Percentiles rank a stretch among this genome's conserved stretches.
Evolutionary conservation across 2,113 vertebrate species (phyloP).

Genomic region (Burhinus bistriatus): DNA sequence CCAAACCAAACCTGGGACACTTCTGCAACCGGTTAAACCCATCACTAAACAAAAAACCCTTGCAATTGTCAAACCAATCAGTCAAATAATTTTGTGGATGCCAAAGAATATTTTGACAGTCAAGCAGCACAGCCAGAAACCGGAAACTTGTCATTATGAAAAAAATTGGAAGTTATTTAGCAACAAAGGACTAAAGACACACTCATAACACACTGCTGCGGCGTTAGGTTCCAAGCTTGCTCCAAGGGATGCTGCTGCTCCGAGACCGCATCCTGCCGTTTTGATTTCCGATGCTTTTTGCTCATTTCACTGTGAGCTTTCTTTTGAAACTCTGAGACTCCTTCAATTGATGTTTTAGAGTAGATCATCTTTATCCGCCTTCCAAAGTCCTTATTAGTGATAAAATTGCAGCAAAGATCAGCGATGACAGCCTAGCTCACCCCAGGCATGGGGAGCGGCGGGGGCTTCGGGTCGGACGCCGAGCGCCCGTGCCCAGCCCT

Average conservation of each 20-base stretch:
- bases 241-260: constrained; percentile 51
- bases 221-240: constrained; percentile 64
- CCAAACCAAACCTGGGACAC: constrained; percentile 70
- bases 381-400: constrained; percentile 47
- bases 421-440: neutral
- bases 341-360: constrained; percentile 27
- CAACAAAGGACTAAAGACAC: constrained; percentile 56
- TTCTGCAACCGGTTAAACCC: constrained; percentile 75
- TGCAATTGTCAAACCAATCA: constrained; percentile 73
- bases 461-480: neutral
- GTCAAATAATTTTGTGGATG: constrained; percentile 77
- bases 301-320: constrained; percentile 69
- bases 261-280: constrained; percentile 35
- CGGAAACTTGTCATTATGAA: constrained; percentile 61
- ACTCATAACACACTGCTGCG: constrained; percentile 52
- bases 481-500: neutral
- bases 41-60: constrained; percentile 67
- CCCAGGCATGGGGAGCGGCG: neutral
- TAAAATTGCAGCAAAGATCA: constrained; percentile 3
- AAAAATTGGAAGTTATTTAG: constrained; percentile 63
- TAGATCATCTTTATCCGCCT: constrained; percentile 53
- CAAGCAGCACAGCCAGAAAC: constrained; percentile 79
- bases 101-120: constrained; percentile 83
- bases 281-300: constrained; percentile 66
- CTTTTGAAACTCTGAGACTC: constrained; percentile 57